phyloP scores from a whole-genome alignment of 2,113 vertebrate species.

The Phaethon lepturus region DNA sequence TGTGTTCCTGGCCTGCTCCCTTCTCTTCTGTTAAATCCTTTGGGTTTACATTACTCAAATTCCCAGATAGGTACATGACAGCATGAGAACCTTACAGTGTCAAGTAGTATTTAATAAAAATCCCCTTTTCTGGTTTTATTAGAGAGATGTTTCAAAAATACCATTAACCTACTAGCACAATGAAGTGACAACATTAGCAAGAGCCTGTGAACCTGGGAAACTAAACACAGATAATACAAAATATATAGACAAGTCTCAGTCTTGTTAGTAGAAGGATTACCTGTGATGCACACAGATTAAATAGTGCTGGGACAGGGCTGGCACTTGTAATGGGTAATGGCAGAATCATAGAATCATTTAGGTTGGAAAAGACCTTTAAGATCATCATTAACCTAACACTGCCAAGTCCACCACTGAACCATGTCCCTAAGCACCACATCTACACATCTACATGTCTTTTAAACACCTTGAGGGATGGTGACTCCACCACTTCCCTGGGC shows the following conservation, averaged over 20 bases:
- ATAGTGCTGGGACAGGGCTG: neutral
- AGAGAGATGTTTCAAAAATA: neutral
- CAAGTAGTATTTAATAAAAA: neutral
- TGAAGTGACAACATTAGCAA: neutral
- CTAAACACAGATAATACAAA: neutral
- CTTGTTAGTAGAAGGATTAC: neutral
- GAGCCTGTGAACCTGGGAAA: neutral
- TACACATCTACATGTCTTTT: too few relatives aligned
- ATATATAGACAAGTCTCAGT: neutral
- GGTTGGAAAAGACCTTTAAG: too few relatives aligned
- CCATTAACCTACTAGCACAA: neutral
- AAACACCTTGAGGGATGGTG: too few relatives aligned
- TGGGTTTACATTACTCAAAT: neutral
- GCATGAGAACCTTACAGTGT: neutral
- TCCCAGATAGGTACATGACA: neutral
- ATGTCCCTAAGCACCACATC: too few relatives aligned
- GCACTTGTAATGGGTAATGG: neutral
- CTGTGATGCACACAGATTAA: neutral
- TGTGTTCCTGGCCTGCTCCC: neutral
- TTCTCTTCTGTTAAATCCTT: neutral
- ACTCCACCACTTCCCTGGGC: too few relatives aligned
- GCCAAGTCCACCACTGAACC: too few relatives aligned
- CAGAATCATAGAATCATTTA: too few relatives aligned
- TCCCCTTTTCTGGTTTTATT: neutral
- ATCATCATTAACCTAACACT: too few relatives aligned